A percentile compares a stretch with the other conserved stretches of the same genome.
phyloP scores from a whole-genome alignment of 1,140 invertebrate genomes.

The Coenobita brevimanus region DNA sequence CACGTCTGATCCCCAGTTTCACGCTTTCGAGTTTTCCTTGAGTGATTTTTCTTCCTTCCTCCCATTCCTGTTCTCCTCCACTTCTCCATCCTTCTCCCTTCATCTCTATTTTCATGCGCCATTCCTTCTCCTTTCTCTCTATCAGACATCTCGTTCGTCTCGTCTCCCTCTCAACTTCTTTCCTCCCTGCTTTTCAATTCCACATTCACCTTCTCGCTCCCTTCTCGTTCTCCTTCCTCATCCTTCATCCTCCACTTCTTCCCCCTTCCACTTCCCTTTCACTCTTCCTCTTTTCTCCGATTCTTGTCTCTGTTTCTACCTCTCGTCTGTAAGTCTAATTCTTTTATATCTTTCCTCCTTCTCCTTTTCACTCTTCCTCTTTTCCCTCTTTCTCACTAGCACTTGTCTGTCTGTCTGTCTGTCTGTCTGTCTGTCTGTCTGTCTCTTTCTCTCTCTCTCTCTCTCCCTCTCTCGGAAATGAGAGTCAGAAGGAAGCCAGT shows the following conservation, averaged over 20 bases:
- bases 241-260: not conserved
- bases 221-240: not conserved
- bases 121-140: too few species aligned
- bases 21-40: not conserved
- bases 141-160: not conserved
- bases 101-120: too few species aligned
- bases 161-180: not conserved
- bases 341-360: not conserved
- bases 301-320: not conserved
- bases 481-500: too few species aligned
- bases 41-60: not conserved
- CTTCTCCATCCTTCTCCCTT: not conserved
- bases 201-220: not conserved
- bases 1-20: not conserved
- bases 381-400: slow-evolving; percentile 1
- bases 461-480: not conserved
- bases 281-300: not conserved
- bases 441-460: not conserved
- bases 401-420: too few species aligned
- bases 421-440: not conserved
- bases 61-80: not conserved
- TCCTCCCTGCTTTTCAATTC: not conserved
- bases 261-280: not conserved
- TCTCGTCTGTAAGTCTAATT: too few species aligned
- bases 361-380: not conserved